A percentile compares a stretch with the other conserved stretches of the same genome.
phyloP scores from a whole-genome alignment of 2,888 invertebrate species.

The Nomada fabriciana region DNA sequence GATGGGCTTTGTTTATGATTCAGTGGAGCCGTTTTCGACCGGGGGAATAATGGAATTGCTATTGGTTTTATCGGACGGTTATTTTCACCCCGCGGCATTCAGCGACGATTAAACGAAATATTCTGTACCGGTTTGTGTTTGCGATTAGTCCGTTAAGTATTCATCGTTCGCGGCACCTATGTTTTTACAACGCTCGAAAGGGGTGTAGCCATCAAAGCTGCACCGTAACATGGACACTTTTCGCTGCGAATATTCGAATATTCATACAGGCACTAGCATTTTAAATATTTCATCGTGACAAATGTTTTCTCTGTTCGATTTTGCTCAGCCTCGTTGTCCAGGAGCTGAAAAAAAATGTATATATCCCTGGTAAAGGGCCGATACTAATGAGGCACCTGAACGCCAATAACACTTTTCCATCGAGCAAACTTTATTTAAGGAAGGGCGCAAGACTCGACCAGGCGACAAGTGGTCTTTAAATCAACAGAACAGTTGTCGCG shows the following conservation, averaged over 20 bases:
- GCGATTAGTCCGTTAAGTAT: constrained; percentile 38
- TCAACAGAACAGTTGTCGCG: background rate
- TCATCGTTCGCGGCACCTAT: constrained; percentile 24
- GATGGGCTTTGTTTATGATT: constrained; percentile 65
- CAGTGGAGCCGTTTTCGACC: constrained; percentile 56
- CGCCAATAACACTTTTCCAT: background rate
- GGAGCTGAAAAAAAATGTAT: background rate
- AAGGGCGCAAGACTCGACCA: background rate
- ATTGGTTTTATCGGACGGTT: constrained; percentile 35
- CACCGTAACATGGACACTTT: background rate
- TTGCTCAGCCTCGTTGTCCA: too few relatives aligned
- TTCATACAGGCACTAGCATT: background rate
- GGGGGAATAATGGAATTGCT: constrained; percentile 50
- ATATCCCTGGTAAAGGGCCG: background rate
- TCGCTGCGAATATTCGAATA: background rate
- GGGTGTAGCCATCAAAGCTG: background rate
- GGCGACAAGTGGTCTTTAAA: background rate
- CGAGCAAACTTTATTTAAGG: background rate
- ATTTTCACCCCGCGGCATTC: constrained; percentile 27
- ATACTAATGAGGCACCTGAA: background rate
- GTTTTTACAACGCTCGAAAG: background rate
- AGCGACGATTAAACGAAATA: constrained; percentile 42
- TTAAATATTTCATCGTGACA: too few relatives aligned
- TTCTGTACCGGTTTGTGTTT: constrained; percentile 29
- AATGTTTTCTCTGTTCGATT: too few relatives aligned